Percentiles rank a stretch among this genome's conserved stretches.
phyloP scores from a whole-genome alignment of 2,113 vertebrate species.

The Scatophagus argus region DNA sequence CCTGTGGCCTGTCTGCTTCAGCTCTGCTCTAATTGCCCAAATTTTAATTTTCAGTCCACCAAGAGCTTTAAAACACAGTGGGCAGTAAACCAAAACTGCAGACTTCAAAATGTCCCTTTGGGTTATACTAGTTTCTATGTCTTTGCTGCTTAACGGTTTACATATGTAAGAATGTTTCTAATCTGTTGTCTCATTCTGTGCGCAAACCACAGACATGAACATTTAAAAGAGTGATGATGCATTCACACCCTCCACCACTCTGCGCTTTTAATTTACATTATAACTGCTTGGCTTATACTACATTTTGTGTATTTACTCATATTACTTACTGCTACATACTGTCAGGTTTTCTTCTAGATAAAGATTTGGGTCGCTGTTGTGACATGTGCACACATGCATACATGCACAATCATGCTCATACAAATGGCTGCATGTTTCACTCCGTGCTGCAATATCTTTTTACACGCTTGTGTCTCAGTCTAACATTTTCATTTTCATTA shows the following conservation, averaged over 20 bases:
- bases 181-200: background rate
- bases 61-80: slow-evolving; percentile 1
- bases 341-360: background rate
- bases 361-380: slow-evolving; percentile 32
- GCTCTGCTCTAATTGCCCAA: slow-evolving; percentile 12
- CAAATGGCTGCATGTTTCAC: slow-evolving; percentile 49
- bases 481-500: slow-evolving; percentile 80
- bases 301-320: slow-evolving; percentile 12
- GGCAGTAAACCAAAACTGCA: background rate
- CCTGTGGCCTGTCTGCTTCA: background rate
- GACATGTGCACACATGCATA: slow-evolving; percentile 4
- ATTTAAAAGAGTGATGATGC: background rate
- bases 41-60: background rate
- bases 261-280: slow-evolving; percentile 30
- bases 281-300: background rate
- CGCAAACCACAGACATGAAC: background rate
- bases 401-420: background rate
- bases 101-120: slow-evolving; percentile 11
- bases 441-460: slow-evolving; percentile 44
- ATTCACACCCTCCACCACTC: background rate
- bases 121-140: background rate
- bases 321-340: background rate
- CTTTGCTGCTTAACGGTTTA: background rate
- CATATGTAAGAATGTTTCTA: background rate
- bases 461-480: slow-evolving; percentile 46